Base-by-base conservation (phyloP, 2,797 vertebrate species). In the Takifugu ocellatus region DNA sequence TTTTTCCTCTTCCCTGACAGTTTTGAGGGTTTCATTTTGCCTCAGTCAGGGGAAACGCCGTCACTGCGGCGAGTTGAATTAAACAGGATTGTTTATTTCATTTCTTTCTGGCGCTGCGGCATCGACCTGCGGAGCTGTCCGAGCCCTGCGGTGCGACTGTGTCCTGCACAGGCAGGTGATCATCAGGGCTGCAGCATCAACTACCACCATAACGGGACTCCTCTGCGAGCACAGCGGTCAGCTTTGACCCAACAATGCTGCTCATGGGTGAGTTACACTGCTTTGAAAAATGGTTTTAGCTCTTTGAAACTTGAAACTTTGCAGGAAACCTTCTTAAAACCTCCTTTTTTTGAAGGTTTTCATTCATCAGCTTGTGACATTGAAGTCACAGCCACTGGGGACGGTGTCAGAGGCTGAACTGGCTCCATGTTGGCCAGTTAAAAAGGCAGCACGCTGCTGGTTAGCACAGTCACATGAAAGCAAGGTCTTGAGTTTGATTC, bases 31-130 rank as follows among this genome's bases (percentile, higher is more conserved):
- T 12, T 14, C 3, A 36, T 70, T 83, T 81, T 80, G 36, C 72
- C 57, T 81, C 61, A 48, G 71, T 77, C 71, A 82, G 82, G 21
- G 74, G 79, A 71, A 82, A 77, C 54, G 57, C 59, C 60, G 56
- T 77, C 66, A 48, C 68, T 58, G 54, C 74, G 51, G 70, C 72
- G 59, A 68, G 66, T 51, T 0, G 21, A 21, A 1, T 74, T 17
- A 57, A 54, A 53, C 66, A 50, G 60, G 43, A 55, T 25, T 56
- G 59, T 81, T 72, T 63, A 60, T 79, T 78, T 63, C 61, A 59
- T 56, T 73, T n/a, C 68, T 53, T 63, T 57, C 72, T 21, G 64
- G 61, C 47, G 36, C 36, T 4, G 36, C 36, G 15, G 63, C 59
- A 78, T 81, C 59, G 72, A 82, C 81, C 74, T 66, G 63, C 66